A percentile compares a stretch with the other conserved stretches of the same genome.
phyloP scores from a whole-genome alignment of 2,888 invertebrate species.

The Antheraea yamamai region DNA sequence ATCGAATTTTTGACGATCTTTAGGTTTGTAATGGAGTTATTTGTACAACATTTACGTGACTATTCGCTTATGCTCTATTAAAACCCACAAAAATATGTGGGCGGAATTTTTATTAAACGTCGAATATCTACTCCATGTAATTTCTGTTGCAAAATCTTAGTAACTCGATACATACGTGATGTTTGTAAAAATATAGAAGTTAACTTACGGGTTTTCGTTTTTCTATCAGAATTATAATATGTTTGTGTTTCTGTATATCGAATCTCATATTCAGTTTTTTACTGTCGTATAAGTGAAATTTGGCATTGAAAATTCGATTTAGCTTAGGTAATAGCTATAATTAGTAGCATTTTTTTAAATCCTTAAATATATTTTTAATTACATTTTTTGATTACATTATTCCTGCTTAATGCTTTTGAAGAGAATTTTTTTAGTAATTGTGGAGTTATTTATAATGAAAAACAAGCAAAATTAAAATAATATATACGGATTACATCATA shows the following conservation, averaged over 20 bases:
- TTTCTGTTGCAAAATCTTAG: background rate
- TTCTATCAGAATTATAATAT: background rate
- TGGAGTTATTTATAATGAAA: background rate
- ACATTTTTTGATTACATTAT: background rate
- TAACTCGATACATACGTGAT: slow-evolving; percentile 12
- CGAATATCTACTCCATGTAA: background rate
- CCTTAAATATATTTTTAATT: background rate
- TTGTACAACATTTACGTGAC: background rate
- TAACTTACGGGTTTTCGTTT: background rate
- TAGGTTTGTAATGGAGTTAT: background rate
- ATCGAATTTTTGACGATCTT: background rate
- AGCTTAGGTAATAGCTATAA: background rate
- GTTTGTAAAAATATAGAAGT: slow-evolving; percentile 1
- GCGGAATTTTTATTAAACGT: background rate
- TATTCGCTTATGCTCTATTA: background rate
- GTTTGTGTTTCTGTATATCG: background rate
- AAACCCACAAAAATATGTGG: background rate
- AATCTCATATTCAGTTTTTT: background rate
- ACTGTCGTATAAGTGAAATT: background rate
- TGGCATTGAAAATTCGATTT: background rate
- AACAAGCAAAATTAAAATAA: background rate
- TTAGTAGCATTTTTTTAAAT: background rate
- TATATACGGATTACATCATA: too few relatives aligned
- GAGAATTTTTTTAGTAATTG: background rate
- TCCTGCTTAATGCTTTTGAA: background rate